Base-by-base conservation (phyloP, 1,140 invertebrate species). In the Neodiprion pinetum region DNA sequence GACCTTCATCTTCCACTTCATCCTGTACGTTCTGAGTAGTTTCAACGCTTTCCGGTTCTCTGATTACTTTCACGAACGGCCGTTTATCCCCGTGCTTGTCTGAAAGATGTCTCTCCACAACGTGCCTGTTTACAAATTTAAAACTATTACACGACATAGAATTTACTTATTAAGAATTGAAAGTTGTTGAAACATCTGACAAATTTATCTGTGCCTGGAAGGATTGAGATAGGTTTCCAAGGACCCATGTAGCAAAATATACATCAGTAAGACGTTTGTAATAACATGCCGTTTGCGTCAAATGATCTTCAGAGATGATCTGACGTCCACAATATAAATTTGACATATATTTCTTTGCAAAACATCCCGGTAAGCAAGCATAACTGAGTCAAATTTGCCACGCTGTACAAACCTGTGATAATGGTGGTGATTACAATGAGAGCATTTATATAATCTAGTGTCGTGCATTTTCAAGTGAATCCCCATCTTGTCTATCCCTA, bases 391-490 rank as follows among this genome's bases (percentile, higher is more conserved):
- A 40, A 17, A 61, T 61, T 61, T 61, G 11, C 81, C 48, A 65
- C 79, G 80, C 50, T 78, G 73, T 75, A 82, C 81, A 81, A 85
- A 88, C 87, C 87, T 88, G 76, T 91, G 89, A 82, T 90, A 90
- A 85, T 94, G 92, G 78, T 92, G 89, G 84, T 92, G 92, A 79
- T 89, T 85, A 80, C 94, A 95, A 77, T 90, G 84, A 3, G 90
- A 90, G 86, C 94, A 95, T 78, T 92, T 92, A 82, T 93, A 95
- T 28, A 96, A 85, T 75, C 88, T 90, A 7, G 89, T 85, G 75
- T 93, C 93, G 86, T 96, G 95, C 88, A 95, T 91, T 86, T 93
- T 93, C 74, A 95, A 89, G 87, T 95, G 94, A 74, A 89, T 86
- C 8, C 92, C 87, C 75, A 95, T 91, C 74, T 91, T 90, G 40